Evolutionary conservation across 2,113 vertebrate genomes (phyloP), one percentile per base, ranked within the genome.

Genomic region (Podocnemis expansa): DNA sequence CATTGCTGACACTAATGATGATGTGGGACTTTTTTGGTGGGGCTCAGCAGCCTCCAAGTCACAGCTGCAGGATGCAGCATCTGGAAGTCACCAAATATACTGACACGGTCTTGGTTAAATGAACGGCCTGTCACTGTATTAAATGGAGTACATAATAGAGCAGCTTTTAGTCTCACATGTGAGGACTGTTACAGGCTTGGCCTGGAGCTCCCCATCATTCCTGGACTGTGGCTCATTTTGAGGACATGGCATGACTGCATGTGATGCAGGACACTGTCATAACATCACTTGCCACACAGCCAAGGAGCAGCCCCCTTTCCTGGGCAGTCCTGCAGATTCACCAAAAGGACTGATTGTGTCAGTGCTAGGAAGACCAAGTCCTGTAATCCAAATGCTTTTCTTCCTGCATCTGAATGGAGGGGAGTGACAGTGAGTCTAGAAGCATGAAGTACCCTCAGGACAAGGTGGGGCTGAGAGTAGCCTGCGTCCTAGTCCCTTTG

Each of bases 361-460:
- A 63, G 14, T 63, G 14, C 60, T 63, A 63, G 31, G 29, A 63
- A 31, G 31, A 63, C 6, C 60, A 63, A 63, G 60, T 63, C 60
- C 31, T 63, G 60, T 9, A n/a, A 52, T 89, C 54, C 86, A 6
- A n/a, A 1, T n/a, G 5, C 80, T 60, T 17, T 29, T 49, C 24
- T 80, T 8, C 12, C 43, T 83, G 19, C 0, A 0, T 54, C 24
- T 29, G 12, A 38, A 12, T 92, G 47, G 34, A 67, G 4, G 25
- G 78, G 83, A 83, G 85, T 56, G 73, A 80, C 22, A 38, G 78
- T 5, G 51, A 4, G 25, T 88, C 78, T 1, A 1, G 24, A 45
- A 10, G 29, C 0, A 0, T 14, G 31, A 22, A 5, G 51, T 5
- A 0, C n/a, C 4, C 0, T 0, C 10, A 9, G 73, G 2, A 3